A percentile compares a stretch with the other conserved stretches of the same genome.
These are phyloP conservation scores for Calcarius lapponicus DNA, from an alignment of 2,797 vertebrate genomes.

Conservation along the genomic window DNA sequence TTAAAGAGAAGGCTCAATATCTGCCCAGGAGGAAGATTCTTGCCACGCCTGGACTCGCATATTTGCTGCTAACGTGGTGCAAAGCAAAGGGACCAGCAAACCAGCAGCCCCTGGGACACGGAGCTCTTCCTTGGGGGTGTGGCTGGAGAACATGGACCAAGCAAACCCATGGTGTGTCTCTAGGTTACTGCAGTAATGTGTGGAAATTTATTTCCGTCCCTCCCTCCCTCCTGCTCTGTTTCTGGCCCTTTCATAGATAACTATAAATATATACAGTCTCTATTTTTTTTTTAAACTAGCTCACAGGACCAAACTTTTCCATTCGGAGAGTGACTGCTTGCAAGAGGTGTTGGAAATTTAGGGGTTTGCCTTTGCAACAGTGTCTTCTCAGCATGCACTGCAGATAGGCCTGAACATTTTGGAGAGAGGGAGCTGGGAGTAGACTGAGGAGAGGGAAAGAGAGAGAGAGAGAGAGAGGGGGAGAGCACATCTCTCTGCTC, in stretches of 20 bases:
- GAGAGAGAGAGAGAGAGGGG: background rate
- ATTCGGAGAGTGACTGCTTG: conserved; percentile 63
- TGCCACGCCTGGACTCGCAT: background rate
- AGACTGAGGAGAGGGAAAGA: background rate
- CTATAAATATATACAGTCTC: conserved; percentile 60
- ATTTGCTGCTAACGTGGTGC: conserved; percentile 43
- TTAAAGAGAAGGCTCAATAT: conserved; percentile 37
- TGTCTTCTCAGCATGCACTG: conserved; percentile 37
- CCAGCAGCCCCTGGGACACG: background rate
- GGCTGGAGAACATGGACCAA: conserved; percentile 42
- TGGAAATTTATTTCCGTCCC: background rate
- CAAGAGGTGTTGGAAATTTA: conserved; percentile 1
- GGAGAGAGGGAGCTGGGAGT: background rate
- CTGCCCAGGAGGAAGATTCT: conserved; percentile 53
- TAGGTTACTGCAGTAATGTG: conserved; percentile 21
- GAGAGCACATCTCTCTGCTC: background rate
- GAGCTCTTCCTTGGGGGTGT: background rate
- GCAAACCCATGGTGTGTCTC: conserved; percentile 16
- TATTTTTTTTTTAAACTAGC: conserved; percentile 71
- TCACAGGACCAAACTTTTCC: conserved; percentile 77
- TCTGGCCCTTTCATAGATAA: conserved; percentile 62
- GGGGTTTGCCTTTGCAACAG: conserved; percentile 46
- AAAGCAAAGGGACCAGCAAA: conserved; percentile 54
- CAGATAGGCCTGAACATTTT: conserved; percentile 24
- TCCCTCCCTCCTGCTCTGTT: background rate